Evolutionary conservation across 2,113 vertebrate genomes (phyloP).

Genomic region (Toxotes chatareus): DNA sequence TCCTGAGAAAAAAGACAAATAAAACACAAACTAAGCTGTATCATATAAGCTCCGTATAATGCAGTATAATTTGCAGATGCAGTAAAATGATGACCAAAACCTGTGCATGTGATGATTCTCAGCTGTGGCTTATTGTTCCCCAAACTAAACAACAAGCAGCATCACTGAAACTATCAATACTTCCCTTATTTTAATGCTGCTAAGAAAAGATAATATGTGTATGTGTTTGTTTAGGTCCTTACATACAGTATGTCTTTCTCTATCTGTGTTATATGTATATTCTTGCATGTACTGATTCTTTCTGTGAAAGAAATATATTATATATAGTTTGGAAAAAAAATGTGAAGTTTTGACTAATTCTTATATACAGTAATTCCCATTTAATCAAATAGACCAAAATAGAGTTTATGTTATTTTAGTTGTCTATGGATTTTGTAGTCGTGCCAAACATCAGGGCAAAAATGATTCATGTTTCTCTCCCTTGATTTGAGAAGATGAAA

Average conservation of each 20-base stretch:
- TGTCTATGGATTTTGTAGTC: slow-evolving; percentile 42
- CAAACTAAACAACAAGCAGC: slow-evolving; percentile 74
- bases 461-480: slow-evolving; percentile 44
- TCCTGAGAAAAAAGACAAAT: slow-evolving; percentile 16
- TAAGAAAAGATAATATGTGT: slow-evolving; percentile 73
- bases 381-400: slow-evolving; percentile 78
- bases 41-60: slow-evolving; percentile 57
- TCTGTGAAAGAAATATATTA: slow-evolving; percentile 91
- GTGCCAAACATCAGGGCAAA: slow-evolving; percentile 49
- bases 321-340: slow-evolving; percentile 82
- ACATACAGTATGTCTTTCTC: slow-evolving; percentile 52
- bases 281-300: slow-evolving; percentile 86
- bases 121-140: slow-evolving; percentile 65
- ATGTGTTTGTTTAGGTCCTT: slow-evolving; percentile 54
- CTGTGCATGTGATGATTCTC: slow-evolving; percentile 60
- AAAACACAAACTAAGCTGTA: slow-evolving; percentile 44
- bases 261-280: slow-evolving; percentile 61
- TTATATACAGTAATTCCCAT: slow-evolving; percentile 68
- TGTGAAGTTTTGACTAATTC: slow-evolving; percentile 85
- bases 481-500: slow-evolving; percentile 56
- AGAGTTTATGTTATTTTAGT: slow-evolving; percentile 61
- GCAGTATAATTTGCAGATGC: slow-evolving; percentile 51
- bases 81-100: slow-evolving; percentile 71
- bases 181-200: slow-evolving; percentile 83
- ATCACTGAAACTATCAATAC: slow-evolving; percentile 71